Percentiles rank a stretch among this genome's conserved stretches.
Conservation (phyloP, 2,113 vertebrate species). For the Stegostoma tigrinum region DNA sequence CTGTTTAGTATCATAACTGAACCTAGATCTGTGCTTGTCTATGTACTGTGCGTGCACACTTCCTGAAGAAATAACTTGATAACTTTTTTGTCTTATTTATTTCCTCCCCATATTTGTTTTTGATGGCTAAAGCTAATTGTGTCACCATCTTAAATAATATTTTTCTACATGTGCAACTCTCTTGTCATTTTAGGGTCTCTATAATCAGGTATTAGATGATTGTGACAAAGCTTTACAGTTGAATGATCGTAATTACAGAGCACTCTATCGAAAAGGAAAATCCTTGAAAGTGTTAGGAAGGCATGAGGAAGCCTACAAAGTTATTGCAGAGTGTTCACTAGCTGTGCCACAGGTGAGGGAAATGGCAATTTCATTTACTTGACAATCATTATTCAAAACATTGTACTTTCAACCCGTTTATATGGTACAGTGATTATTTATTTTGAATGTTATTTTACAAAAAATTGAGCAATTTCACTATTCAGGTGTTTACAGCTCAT, state of each 20-base stretch:
- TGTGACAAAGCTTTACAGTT: conserved; percentile 75
- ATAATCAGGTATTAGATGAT: conserved; percentile 79
- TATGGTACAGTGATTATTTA: not conserved
- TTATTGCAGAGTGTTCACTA: conserved; percentile 88
- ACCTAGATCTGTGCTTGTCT: not conserved
- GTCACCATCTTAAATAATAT: not conserved
- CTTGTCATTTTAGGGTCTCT: conserved; percentile 59
- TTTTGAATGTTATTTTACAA: not conserved
- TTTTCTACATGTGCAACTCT: not conserved
- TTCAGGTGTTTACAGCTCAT: not conserved
- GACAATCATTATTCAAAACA: not conserved
- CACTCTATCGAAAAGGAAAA: conserved; percentile 82
- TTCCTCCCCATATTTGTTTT: not conserved
- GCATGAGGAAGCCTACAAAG: conserved; percentile 82
- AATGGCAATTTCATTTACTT: not conserved
- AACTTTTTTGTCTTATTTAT: not conserved
- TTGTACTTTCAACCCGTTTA: not conserved
- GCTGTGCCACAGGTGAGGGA: conserved; percentile 81
- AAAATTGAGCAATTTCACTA: not conserved
- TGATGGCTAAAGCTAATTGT: not conserved
- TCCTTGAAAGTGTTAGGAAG: conserved; percentile 78
- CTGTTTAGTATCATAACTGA: not conserved
- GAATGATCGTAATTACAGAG: conserved; percentile 80
- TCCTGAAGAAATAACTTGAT: not conserved
- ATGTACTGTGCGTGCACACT: not conserved